Evolutionary conservation across 2,888 invertebrate genomes (phyloP).

Genomic region (Melikaiella ostensackeni): DNA sequence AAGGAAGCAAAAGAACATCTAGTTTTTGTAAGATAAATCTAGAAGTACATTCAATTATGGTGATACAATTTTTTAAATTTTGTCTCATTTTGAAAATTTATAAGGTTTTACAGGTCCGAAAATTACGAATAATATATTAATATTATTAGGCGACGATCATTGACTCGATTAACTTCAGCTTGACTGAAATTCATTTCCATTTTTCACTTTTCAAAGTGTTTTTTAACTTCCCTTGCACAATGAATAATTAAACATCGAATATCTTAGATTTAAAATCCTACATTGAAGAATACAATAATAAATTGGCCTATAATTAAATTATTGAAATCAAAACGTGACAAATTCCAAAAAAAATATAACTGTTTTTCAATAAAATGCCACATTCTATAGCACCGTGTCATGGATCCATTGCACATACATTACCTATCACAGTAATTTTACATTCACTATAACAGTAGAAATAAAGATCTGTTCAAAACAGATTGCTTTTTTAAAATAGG

Average conservation of each 20-base stretch:
- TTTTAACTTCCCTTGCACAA: background rate
- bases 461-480: background rate
- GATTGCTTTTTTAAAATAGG: background rate
- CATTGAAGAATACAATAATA: background rate
- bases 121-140: conserved; percentile 12
- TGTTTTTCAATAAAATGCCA: background rate
- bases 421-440: conserved; percentile 29
- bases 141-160: conserved; percentile 16
- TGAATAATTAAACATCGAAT: background rate
- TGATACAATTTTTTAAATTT: background rate
- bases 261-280: background rate
- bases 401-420: conserved; percentile 20
- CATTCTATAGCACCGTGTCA: conserved; percentile 19
- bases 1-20: background rate
- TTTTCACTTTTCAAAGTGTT: background rate
- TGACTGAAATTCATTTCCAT: background rate
- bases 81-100: background rate
- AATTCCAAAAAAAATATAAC: background rate
- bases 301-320: background rate
- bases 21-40: background rate
- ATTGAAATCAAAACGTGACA: background rate
- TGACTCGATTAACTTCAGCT: background rate
- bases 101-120: background rate
- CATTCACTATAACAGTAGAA: background rate
- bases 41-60: background rate